phyloP scores from a whole-genome alignment of 2,797 vertebrate genomes.

The Microchirus variegatus region DNA sequence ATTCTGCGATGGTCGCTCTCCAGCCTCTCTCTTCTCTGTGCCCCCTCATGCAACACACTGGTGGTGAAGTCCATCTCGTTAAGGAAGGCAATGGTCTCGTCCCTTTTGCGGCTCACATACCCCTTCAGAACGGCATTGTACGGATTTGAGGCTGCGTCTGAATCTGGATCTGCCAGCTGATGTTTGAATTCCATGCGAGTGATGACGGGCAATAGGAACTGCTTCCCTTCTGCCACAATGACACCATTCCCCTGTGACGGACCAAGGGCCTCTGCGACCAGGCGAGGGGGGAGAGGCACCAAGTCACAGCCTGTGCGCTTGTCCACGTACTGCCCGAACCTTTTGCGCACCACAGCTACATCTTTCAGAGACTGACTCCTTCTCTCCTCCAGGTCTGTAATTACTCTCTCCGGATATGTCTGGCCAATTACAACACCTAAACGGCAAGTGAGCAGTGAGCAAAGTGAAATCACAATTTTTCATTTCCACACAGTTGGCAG shows the following conservation, averaged over 20 bases:
- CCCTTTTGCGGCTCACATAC: constrained; percentile 77
- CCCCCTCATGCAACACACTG: constrained; percentile 72
- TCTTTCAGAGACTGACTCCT: constrained; percentile 75
- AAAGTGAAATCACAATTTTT: background rate
- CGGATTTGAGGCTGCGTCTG: constrained; percentile 70
- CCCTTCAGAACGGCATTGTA: constrained; percentile 79
- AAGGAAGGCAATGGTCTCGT: constrained; percentile 78
- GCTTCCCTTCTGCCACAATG: constrained; percentile 30
- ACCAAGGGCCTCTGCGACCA: constrained; percentile 68
- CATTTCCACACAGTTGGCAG: background rate
- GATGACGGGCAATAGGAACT: constrained; percentile 77
- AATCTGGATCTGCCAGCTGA: constrained; percentile 67
- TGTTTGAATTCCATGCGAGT: constrained; percentile 82
- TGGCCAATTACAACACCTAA: constrained; percentile 74
- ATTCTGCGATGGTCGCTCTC: constrained; percentile 65
- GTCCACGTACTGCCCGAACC: constrained; percentile 74
- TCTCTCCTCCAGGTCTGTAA: constrained; percentile 72
- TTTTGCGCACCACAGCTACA: constrained; percentile 65
- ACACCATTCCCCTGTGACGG: constrained; percentile 28
- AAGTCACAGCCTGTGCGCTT: constrained; percentile 74
- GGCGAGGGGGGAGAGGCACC: constrained; percentile 71
- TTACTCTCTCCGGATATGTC: constrained; percentile 71
- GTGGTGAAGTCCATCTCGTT: constrained; percentile 81
- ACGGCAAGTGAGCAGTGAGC: background rate
- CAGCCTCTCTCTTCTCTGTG: constrained; percentile 70